phyloP scores from a whole-genome alignment of 2,113 vertebrate genomes.

The Lipotes vexillifer region DNA sequence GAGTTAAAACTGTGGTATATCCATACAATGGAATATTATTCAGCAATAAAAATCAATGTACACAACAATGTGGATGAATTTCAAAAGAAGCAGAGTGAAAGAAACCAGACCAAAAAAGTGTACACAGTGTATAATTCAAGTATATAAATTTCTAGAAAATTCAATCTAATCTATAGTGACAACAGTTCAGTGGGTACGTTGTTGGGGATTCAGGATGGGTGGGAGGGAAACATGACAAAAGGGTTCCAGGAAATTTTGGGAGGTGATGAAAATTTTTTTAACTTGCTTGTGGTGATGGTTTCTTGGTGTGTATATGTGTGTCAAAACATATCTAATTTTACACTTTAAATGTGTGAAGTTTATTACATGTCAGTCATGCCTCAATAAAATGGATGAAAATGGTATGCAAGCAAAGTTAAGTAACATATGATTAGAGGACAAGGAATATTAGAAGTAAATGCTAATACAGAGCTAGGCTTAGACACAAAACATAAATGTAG shows the following conservation, averaged over 20 bases:
- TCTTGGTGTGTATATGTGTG: background rate
- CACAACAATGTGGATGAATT: background rate
- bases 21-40: background rate
- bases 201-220: background rate
- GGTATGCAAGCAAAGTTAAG: background rate
- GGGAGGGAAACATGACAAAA: background rate
- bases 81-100: background rate
- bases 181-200: background rate
- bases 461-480: background rate
- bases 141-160: background rate
- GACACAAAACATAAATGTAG: background rate
- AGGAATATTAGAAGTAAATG: background rate
- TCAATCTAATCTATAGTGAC: background rate
- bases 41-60: background rate
- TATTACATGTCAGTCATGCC: background rate
- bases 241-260: background rate
- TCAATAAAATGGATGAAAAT: background rate
- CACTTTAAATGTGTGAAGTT: background rate
- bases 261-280: background rate
- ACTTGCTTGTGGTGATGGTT: background rate
- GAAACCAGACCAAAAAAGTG: background rate
- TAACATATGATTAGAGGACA: background rate
- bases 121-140: background rate
- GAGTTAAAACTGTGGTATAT: background rate
- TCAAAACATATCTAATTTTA: background rate